Evolutionary conservation across 2,888 invertebrate species (phyloP), one percentile per base, ranked within the genome.

Genomic region (Andricus curvator): DNA sequence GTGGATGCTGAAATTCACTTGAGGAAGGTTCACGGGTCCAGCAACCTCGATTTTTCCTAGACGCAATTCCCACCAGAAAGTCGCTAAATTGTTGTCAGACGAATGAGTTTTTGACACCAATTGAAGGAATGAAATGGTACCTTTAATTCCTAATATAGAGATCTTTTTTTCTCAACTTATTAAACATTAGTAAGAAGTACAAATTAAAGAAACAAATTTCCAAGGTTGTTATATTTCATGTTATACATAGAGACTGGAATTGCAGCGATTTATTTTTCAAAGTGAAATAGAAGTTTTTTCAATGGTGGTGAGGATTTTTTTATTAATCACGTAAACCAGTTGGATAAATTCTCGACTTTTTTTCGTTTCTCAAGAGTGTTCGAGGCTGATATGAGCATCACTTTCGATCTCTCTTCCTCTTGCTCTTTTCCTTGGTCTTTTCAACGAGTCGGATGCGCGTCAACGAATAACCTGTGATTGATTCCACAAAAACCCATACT

Each of bases 401-500:
- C 81, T 83, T 81, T 81, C 83, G 84, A 84, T 84, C 83, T 82
- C 83, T 82, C 82, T 81, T 81, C 64, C 80, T 76, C 83, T 62
- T 77, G 81, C 84, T 81, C 85, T 87, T 86, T 86, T 87, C 85
- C 83, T 80, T 74, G 77, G 83, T 81, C 81, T 80, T 17, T 77
- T 80, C 81, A 77, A 85, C 85, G 82, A 83, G 81, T 80, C 84
- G 83, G 84, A 86, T 85, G 83, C 82, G 85, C 82, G 87, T 78
- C 82, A 87, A 85, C 89, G 89, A 90, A 91, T 91, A 90, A 89
- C 88, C 88, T 82, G 88, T 90, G 89, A 91, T 91, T 90, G 90
- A 91, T 91, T 90, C 86, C 82, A 85, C 86, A 88, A 90, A 91
- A 89, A 90, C 84, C 83, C 78, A 83, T 84, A 84, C 84, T 82